These are phyloP conservation scores for Daubentonia madagascariensis DNA, from an alignment of 2,113 vertebrate genomes.

Conservation along the genomic window DNA sequence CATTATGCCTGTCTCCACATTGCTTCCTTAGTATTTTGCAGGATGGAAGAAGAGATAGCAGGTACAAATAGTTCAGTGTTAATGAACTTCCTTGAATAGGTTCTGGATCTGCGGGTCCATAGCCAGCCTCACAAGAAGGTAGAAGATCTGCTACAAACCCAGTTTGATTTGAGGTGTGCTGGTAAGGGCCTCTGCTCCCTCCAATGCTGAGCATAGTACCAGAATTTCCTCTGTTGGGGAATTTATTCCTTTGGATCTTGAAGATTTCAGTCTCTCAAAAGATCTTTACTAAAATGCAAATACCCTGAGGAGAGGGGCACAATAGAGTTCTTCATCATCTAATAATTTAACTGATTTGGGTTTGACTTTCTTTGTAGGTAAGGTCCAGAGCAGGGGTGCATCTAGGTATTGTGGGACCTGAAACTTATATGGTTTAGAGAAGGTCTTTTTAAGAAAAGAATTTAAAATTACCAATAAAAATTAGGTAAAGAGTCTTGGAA, in stretches of 20 bases:
- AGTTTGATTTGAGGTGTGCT: not conserved
- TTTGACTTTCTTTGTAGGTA: constrained; percentile 10
- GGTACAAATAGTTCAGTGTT: not conserved
- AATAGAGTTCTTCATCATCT: not conserved
- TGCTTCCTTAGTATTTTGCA: constrained; percentile 35
- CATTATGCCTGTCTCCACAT: not conserved
- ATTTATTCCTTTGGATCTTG: constrained; percentile 1
- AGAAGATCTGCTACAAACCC: not conserved
- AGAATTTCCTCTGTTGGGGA: not conserved
- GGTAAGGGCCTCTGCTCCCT: not conserved
- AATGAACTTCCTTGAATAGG: constrained; percentile 23
- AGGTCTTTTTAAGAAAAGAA: not conserved
- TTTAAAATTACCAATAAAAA: not conserved
- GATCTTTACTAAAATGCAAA: constrained; percentile 24
- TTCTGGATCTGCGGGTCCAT: not conserved
- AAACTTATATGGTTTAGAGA: not conserved
- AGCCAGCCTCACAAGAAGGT: not conserved
- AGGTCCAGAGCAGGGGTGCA: not conserved
- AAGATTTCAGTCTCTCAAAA: constrained; percentile 15
- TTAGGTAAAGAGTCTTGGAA: not conserved
- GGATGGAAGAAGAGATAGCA: constrained; percentile 13
- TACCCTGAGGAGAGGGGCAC: not conserved
- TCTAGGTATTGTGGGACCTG: not conserved
- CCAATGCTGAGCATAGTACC: not conserved
- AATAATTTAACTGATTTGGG: constrained; percentile 21